Percentiles rank a stretch among this genome's conserved stretches.
Evolutionary conservation across 1,140 invertebrate species (phyloP).

Genomic region (Trichonephila clavata): DNA sequence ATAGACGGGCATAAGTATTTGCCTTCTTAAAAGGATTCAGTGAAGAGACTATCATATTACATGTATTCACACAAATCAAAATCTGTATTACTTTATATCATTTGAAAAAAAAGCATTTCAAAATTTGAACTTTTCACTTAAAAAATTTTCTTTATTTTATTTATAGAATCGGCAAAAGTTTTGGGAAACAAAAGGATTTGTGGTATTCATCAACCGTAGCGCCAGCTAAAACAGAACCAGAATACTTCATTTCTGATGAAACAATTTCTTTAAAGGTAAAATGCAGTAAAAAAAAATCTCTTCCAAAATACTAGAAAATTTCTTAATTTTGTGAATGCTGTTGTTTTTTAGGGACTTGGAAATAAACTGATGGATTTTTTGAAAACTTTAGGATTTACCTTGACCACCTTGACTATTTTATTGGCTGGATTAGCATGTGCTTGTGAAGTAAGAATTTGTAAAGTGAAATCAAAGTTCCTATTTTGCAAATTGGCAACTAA

Average conservation of each 20-base stretch:
- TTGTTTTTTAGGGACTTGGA: constrained; percentile 24
- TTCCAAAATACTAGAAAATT: background rate
- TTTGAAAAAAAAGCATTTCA: too few species aligned
- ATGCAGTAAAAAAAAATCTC: background rate
- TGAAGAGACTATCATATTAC: too few species aligned
- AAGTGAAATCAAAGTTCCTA: background rate
- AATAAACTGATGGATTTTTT: constrained; percentile 19
- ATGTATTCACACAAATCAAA: too few species aligned
- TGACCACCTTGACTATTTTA: background rate
- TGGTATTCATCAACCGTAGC: constrained; percentile 51
- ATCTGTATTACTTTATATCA: too few species aligned
- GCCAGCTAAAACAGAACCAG: constrained; percentile 20
- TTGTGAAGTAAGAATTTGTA: constrained; percentile 49
- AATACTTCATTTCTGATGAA: constrained; percentile 36
- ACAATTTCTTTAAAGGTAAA: constrained; percentile 18
- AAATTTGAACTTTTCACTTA: too few species aligned
- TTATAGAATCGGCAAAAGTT: background rate
- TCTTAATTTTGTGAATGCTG: background rate
- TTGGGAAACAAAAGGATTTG: constrained; percentile 39
- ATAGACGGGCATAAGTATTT: too few species aligned
- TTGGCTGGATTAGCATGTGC: constrained; percentile 40
- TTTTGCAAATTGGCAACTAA: background rate
- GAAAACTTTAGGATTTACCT: constrained; percentile 26
- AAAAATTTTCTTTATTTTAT: background rate
- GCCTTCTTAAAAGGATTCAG: too few species aligned